phyloP scores from a whole-genome alignment of 2,113 vertebrate species.

The Antigone vipio region DNA sequence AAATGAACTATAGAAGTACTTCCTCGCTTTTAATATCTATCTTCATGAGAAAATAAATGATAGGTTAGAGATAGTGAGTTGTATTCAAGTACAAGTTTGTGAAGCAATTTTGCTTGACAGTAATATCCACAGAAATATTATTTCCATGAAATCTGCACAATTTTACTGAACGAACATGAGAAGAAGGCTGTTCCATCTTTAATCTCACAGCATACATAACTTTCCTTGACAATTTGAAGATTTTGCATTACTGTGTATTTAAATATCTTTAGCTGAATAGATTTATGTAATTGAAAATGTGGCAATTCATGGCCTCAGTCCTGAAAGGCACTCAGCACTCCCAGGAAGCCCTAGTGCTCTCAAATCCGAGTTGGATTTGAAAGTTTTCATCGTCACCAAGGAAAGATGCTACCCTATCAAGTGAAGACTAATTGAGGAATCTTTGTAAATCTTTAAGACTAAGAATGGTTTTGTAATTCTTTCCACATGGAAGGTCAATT shows the following conservation, averaged over 20 bases:
- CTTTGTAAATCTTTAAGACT: not conserved
- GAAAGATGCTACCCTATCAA: not conserved
- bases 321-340: not conserved
- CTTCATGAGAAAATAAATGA: conserved; percentile 40
- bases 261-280: conserved; percentile 14
- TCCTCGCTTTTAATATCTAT: not conserved
- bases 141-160: conserved; percentile 19
- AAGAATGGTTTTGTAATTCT: not conserved
- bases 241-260: not conserved
- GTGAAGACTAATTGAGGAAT: not conserved
- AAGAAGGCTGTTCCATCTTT: not conserved
- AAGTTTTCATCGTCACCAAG: not conserved
- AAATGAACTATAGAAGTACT: conserved; percentile 13
- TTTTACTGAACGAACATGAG: conserved; percentile 10
- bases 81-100: not conserved
- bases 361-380: not conserved
- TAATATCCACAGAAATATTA: conserved; percentile 23
- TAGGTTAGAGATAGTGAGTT: conserved; percentile 33
- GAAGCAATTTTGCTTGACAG: conserved; percentile 7
- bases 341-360: not conserved
- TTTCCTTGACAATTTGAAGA: not conserved
- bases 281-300: not conserved
- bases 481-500: not conserved
- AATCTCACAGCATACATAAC: not conserved
- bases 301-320: not conserved